A percentile compares a stretch with the other conserved stretches of the same genome.
phyloP scores from a whole-genome alignment of 2,797 vertebrate genomes.

The Tamandua tetradactyla region DNA sequence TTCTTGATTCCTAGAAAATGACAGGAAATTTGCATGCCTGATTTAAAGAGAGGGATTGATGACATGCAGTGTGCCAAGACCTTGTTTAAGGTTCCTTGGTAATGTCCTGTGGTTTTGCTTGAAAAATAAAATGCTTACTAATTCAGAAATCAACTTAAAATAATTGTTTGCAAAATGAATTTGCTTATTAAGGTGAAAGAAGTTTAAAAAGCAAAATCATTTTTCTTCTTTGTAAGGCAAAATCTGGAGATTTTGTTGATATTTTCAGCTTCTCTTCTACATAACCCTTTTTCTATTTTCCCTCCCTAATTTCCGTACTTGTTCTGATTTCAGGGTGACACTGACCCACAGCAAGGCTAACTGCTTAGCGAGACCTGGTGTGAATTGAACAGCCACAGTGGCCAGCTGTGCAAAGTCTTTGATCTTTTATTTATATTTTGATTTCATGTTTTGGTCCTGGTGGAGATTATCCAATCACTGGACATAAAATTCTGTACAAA shows the following conservation, averaged over 20 bases:
- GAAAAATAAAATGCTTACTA: conserved; percentile 49
- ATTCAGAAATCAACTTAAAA: conserved; percentile 25
- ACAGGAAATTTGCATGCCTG: conserved; percentile 74
- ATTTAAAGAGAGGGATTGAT: conserved; percentile 60
- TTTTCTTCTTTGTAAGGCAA: conserved; percentile 18
- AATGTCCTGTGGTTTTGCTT: neutral
- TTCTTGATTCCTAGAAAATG: conserved; percentile 45
- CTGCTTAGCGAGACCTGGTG: conserved; percentile 64
- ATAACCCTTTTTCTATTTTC: neutral
- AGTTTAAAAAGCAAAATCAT: neutral
- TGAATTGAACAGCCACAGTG: conserved; percentile 48
- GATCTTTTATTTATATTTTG: conserved; percentile 81
- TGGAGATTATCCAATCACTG: conserved; percentile 58
- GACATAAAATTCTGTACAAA: conserved; percentile 38
- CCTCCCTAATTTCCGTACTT: neutral
- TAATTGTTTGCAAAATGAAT: neutral
- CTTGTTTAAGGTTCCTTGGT: conserved; percentile 29
- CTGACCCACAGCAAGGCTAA: conserved; percentile 66
- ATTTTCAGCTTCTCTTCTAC: neutral
- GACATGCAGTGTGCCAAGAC: conserved; percentile 51
- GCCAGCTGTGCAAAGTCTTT: conserved; percentile 77
- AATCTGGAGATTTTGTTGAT: neutral
- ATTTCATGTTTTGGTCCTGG: conserved; percentile 62
- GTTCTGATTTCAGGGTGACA: conserved; percentile 33
- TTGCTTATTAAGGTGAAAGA: neutral